Evolutionary conservation across 2,888 invertebrate genomes (phyloP).

Genomic region (Yponomeuta evonymella): DNA sequence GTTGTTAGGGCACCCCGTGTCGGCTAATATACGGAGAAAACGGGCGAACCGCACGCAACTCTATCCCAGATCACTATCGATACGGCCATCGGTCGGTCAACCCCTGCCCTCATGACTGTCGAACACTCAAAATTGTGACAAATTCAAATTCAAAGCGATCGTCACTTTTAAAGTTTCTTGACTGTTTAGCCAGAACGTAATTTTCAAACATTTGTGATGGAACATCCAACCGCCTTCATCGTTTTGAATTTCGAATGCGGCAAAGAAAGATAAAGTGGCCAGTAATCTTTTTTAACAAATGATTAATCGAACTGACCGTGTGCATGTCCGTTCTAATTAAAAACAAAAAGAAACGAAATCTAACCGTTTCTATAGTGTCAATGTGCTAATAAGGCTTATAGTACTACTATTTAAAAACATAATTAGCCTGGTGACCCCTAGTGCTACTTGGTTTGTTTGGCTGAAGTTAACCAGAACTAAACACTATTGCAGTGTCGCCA

Average conservation of each 20-base stretch:
- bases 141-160: not conserved
- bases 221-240: not conserved
- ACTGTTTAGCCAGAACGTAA: not conserved
- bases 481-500: slow-evolving; percentile 23
- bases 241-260: not conserved
- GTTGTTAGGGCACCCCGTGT: slow-evolving; percentile 43
- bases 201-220: not conserved
- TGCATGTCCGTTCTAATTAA: slow-evolving; percentile 18
- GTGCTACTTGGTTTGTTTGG: not conserved
- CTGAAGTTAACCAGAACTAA: not conserved
- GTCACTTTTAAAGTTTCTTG: not conserved
- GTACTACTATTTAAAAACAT: not conserved
- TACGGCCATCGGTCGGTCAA: slow-evolving; percentile 12
- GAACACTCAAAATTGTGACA: not conserved
- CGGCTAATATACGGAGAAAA: slow-evolving; percentile 20
- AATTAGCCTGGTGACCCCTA: not conserved
- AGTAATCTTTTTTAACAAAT: slow-evolving; percentile 7
- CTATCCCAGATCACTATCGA: slow-evolving; percentile 22
- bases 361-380: slow-evolving; percentile 23
- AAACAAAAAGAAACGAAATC: slow-evolving; percentile 17
- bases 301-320: slow-evolving; percentile 11
- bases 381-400: slow-evolving; percentile 31
- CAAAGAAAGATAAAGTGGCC: slow-evolving; percentile 4
- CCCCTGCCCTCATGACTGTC: slow-evolving; percentile 7
- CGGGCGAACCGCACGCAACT: slow-evolving; percentile 24